phyloP scores from a whole-genome alignment of 2,797 vertebrate genomes.

The Pagetopsis macropterus region DNA sequence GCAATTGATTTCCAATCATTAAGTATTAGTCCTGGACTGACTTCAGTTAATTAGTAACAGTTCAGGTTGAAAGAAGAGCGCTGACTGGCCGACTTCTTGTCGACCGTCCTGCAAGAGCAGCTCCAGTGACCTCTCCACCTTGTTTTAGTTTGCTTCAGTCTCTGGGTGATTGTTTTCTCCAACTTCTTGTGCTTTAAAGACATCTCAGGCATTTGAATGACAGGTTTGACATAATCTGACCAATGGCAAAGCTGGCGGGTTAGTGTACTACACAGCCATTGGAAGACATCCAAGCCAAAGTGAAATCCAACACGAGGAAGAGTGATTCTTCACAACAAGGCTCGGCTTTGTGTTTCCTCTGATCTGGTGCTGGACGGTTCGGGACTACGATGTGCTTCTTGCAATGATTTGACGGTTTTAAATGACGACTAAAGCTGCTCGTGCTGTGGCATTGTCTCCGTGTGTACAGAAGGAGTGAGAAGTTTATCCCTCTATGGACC shows the following conservation, averaged over 20 bases:
- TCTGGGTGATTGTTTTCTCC: slow-evolving; percentile 25
- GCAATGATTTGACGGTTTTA: slow-evolving; percentile 24
- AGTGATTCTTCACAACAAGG: slow-evolving; percentile 36
- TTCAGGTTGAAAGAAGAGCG: slow-evolving; percentile 10
- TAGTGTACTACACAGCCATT: slow-evolving; percentile 35
- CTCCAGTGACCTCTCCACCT: background rate
- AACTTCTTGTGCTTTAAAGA: slow-evolving; percentile 24
- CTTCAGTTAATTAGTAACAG: slow-evolving; percentile 33
- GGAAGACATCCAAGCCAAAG: slow-evolving; percentile 46
- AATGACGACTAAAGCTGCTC: slow-evolving; percentile 33
- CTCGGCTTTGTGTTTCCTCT: slow-evolving; percentile 5
- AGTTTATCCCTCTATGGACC: background rate
- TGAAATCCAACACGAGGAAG: slow-evolving; percentile 50
- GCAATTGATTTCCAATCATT: background rate
- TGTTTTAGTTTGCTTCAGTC: slow-evolving; percentile 20
- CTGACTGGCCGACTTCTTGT: background rate
- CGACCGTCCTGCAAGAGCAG: slow-evolving; percentile 13
- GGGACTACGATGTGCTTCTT: slow-evolving; percentile 12
- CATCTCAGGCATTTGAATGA: slow-evolving; percentile 35
- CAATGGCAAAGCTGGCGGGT: slow-evolving; percentile 32
- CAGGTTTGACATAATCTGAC: slow-evolving; percentile 43
- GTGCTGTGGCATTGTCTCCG: background rate
- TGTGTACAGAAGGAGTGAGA: slow-evolving; percentile 4
- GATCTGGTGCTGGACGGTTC: slow-evolving; percentile 14
- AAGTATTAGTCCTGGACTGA: background rate